Evolutionary conservation across 2,888 invertebrate species (phyloP).

Genomic region (Branchellion lobata): DNA sequence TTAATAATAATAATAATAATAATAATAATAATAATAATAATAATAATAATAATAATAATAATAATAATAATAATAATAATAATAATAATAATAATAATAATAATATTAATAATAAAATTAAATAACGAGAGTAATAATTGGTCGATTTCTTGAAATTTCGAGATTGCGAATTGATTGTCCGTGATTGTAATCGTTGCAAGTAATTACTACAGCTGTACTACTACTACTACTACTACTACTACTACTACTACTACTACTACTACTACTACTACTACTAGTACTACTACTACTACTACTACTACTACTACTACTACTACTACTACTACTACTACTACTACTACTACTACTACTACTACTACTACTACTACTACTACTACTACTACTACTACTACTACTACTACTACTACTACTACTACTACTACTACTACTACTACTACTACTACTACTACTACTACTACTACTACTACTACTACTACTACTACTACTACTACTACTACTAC

Average conservation of each 20-base stretch:
- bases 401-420: conserved; percentile 23
- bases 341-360: conserved; percentile 34
- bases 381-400: conserved; percentile 29
- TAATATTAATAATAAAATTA: conserved; percentile 12
- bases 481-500: not conserved
- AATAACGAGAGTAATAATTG: too few relatives aligned
- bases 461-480: conserved; percentile 24
- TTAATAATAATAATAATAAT: conserved; percentile 19
- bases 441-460: conserved; percentile 23
- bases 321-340: conserved; percentile 35
- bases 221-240: too few relatives aligned
- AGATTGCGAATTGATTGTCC: too few relatives aligned
- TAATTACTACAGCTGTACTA: too few relatives aligned
- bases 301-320: conserved; percentile 35
- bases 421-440: conserved; percentile 27
- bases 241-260: too few relatives aligned
- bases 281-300: conserved; percentile 38
- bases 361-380: conserved; percentile 31
- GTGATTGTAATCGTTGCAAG: too few relatives aligned
- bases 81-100: conserved; percentile 44
- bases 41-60: conserved; percentile 45
- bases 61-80: conserved; percentile 44
- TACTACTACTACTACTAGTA: too few relatives aligned
- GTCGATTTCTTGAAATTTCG: too few relatives aligned
- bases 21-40: conserved; percentile 35